Evolutionary conservation across 92 coral and sea anemone genomes (phyloP).

Genomic region (Plumapathes pennacea): DNA sequence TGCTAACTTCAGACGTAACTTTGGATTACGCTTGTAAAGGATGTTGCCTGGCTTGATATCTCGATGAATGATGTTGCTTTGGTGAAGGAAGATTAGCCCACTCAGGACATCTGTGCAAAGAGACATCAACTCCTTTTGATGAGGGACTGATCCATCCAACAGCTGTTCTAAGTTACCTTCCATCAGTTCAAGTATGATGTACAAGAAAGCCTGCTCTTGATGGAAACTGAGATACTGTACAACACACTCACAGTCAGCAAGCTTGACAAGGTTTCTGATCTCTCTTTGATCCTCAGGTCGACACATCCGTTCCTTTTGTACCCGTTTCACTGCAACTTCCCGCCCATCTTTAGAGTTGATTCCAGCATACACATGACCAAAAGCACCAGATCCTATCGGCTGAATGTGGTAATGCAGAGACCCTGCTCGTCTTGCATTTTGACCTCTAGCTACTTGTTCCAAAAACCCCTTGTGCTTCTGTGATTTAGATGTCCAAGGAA

Average conservation of each 20-base stretch:
- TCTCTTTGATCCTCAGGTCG: slow-evolving; percentile 48
- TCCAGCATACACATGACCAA: slow-evolving; percentile 48
- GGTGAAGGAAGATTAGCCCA: slow-evolving; percentile 41
- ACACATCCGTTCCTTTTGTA: slow-evolving; percentile 20
- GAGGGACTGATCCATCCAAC: slow-evolving; percentile 16
- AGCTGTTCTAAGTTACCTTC: slow-evolving; percentile 56
- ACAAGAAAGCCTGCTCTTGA: slow-evolving; percentile 20
- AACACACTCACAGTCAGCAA: slow-evolving; percentile 48
- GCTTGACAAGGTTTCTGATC: slow-evolving; percentile 16
- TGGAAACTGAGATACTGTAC: slow-evolving; percentile 26
- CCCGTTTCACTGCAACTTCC: slow-evolving; percentile 55
- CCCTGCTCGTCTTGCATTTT: slow-evolving; percentile 5
- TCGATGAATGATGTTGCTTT: slow-evolving; percentile 36
- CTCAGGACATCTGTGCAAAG: slow-evolving; percentile 19
- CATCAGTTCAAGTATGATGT: slow-evolving; percentile 59
- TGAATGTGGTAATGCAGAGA: slow-evolving; percentile 25
- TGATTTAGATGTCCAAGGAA: slow-evolving; percentile 16
- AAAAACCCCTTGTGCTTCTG: background rate
- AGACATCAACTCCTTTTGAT: background rate
- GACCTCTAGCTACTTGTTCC: slow-evolving; percentile 33
- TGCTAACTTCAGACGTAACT: slow-evolving; percentile 35
- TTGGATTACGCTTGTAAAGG: slow-evolving; percentile 51
- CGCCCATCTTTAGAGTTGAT: slow-evolving; percentile 42
- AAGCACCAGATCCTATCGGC: slow-evolving; percentile 38
- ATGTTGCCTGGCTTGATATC: slow-evolving; percentile 61